Conservation (phyloP, 2,888 invertebrate genomes). For the Perizoma flavofasciatum region DNA sequence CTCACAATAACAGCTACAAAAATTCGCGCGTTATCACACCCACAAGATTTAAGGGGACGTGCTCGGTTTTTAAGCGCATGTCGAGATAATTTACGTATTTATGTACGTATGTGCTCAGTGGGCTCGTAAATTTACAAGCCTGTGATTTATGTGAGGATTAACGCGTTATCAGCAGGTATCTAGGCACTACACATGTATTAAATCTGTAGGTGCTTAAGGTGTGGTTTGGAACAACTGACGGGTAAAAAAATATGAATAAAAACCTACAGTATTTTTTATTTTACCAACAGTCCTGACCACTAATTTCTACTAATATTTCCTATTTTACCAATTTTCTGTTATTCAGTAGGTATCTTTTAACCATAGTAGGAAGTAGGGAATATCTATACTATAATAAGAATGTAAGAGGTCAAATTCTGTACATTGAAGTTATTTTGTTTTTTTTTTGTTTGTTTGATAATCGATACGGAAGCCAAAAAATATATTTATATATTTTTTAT, state of each 20-base stretch:
- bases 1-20: constrained; percentile 21
- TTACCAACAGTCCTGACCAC: no score
- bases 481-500: no score
- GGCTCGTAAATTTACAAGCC: constrained; percentile 73
- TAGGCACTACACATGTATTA: constrained; percentile 40
- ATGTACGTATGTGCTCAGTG: constrained; percentile 62
- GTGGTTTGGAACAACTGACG: neutral
- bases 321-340: no score
- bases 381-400: no score
- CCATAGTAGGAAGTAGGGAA: no score
- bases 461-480: no score
- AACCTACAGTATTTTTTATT: no score
- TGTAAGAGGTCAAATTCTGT: no score
- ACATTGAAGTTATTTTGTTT: no score
- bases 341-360: no score
- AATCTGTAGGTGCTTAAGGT: constrained; percentile 5
- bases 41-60: constrained; percentile 35
- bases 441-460: no score
- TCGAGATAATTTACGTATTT: constrained; percentile 70
- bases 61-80: constrained; percentile 56
- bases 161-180: constrained; percentile 64
- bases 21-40: constrained; percentile 33
- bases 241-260: neutral
- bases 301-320: no score
- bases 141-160: constrained; percentile 78